Base-by-base conservation (phyloP, 1,140 invertebrate species). In the Sycobia sp. region DNA sequence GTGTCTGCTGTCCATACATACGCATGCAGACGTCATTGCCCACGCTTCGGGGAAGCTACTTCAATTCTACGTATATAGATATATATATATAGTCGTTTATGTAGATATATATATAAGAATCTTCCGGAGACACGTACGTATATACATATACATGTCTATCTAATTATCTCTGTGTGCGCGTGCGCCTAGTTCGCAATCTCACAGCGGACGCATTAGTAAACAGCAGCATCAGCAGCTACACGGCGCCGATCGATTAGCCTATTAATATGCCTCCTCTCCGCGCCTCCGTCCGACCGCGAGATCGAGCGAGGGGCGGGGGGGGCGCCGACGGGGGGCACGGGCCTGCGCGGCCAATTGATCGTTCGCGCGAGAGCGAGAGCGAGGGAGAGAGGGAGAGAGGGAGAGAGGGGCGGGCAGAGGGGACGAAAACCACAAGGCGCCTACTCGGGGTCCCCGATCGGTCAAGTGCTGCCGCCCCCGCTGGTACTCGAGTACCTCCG, bases 381-480 rank as follows among this genome's bases (percentile, higher is more conserved):
- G 14, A n/a, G 11, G 46, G 20, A 47, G 39, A 54, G 23, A 23
- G 22, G 55, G 53, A 51, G 58, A n/a, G 61, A 34, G 32, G 13
- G 46, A 56, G 38, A 64, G 61, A 43, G 53, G 29, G 29, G 29
- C 5, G 5, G 29, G 29, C 5, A 11, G 29, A 4, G 29, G 29
- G 29, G 29, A 7, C 29, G 29, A 11, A 4, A 11, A 32, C 11
- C 11, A 11, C 4, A 7, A 4, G 29, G 5, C 29, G 29, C 29
- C 5, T 4, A 11, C 5, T 4, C 47, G 62, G 38, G 63, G 56
- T 65, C 63, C 50, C 44, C 38, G 63, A 65, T 59, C 63, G 63
- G 39, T 59, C 34, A 50, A 65, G 63, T 51, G 47, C 10, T 18
- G 41, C 41, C 16, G 41, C 16, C 41, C 16, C 3, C 5, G 49